Conservation (phyloP, 2,888 invertebrate species). For the Andrena camellia region DNA sequence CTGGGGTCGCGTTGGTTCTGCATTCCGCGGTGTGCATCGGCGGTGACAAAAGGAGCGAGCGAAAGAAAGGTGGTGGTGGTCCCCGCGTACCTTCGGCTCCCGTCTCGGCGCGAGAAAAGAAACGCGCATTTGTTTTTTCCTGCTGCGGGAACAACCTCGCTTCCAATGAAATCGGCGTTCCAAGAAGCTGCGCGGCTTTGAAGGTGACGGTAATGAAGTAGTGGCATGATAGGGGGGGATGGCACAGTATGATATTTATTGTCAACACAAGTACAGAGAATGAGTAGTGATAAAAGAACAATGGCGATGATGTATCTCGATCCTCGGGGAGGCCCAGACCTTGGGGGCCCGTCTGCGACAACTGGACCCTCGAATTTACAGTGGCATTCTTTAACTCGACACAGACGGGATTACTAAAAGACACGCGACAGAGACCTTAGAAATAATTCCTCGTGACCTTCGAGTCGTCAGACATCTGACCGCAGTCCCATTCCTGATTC, state of each 20-base stretch:
- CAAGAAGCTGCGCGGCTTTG: slow-evolving; percentile 10
- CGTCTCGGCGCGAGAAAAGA: too few relatives aligned
- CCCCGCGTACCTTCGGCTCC: too few relatives aligned
- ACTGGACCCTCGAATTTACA: background rate
- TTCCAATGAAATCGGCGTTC: slow-evolving; percentile 14
- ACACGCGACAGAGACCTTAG: background rate
- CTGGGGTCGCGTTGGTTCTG: too few relatives aligned
- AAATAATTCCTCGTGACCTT: background rate
- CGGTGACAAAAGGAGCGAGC: too few relatives aligned
- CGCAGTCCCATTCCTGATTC: background rate
- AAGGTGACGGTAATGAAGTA: slow-evolving; percentile 63
- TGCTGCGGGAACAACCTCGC: background rate
- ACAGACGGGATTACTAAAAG: background rate
- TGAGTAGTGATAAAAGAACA: slow-evolving; percentile 19
- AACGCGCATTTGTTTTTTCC: background rate
- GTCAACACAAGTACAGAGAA: slow-evolving; percentile 68
- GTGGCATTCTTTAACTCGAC: background rate
- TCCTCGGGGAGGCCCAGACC: background rate
- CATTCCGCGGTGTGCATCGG: too few relatives aligned
- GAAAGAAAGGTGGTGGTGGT: too few relatives aligned
- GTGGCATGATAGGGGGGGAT: slow-evolving; percentile 57
- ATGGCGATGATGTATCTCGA: slow-evolving; percentile 8
- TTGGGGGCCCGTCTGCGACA: background rate
- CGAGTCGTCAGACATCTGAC: background rate
- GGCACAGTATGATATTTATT: slow-evolving; percentile 70